Conservation (phyloP, 2,797 vertebrate species). For the Atherinosoma microstoma region DNA sequence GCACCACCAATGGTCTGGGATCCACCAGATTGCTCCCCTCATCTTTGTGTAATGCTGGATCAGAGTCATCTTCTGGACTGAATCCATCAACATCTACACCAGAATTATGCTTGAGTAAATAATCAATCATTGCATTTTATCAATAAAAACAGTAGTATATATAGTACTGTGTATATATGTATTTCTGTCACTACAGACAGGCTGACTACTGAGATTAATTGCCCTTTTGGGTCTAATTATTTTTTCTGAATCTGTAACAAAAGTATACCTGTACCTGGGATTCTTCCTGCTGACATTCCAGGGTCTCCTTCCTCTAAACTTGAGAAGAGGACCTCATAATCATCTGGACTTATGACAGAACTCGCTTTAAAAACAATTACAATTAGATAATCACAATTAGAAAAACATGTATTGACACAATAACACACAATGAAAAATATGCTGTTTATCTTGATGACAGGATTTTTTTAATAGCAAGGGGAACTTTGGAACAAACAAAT, state of each 20-base stretch:
- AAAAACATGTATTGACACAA: background rate
- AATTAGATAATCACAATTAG: background rate
- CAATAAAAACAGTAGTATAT: background rate
- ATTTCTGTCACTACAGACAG: too few relatives aligned
- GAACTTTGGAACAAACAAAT: too few relatives aligned
- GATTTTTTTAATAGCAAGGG: too few relatives aligned
- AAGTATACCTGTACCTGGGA: slow-evolving; percentile 46
- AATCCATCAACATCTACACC: slow-evolving; percentile 42
- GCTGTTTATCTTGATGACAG: too few relatives aligned
- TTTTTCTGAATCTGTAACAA: too few relatives aligned
- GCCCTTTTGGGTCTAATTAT: too few relatives aligned
- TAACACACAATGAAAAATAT: too few relatives aligned
- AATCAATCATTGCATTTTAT: background rate
- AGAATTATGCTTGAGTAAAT: slow-evolving; percentile 26
- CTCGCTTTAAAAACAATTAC: background rate
- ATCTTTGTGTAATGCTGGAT: slow-evolving; percentile 19
- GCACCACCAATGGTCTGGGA: slow-evolving; percentile 36
- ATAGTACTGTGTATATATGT: too few relatives aligned
- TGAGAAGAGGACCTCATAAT: slow-evolving; percentile 74
- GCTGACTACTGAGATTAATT: too few relatives aligned
- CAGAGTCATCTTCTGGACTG: slow-evolving; percentile 25
- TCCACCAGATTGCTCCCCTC: slow-evolving; percentile 84
- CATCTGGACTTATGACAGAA: slow-evolving; percentile 64
- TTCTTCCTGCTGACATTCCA: slow-evolving; percentile 71
- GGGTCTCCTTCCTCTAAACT: slow-evolving; percentile 82